Evolutionary conservation across 2,113 vertebrate genomes (phyloP).

Genomic region (Mystacornis crossleyi): DNA sequence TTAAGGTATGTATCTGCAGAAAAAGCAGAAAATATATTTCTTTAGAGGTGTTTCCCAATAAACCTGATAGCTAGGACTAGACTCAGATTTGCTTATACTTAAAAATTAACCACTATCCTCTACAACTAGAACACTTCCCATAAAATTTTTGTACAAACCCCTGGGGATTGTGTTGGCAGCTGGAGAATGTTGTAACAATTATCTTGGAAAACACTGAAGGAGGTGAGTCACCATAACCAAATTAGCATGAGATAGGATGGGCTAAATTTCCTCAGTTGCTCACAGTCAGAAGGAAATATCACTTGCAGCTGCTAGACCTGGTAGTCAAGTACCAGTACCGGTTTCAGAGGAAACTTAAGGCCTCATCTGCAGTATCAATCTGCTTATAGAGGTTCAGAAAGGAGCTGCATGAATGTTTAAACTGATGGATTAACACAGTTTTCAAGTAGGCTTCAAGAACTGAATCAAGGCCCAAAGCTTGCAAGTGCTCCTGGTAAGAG

Average conservation of each 20-base stretch:
- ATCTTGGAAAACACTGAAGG: background rate
- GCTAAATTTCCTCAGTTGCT: background rate
- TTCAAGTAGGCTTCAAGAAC: background rate
- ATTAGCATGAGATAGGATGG: background rate
- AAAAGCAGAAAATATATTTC: background rate
- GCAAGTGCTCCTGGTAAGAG: background rate
- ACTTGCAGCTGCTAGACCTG: background rate
- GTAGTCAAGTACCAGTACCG: background rate
- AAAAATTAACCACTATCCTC: background rate
- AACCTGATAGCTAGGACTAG: background rate
- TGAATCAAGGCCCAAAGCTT: background rate
- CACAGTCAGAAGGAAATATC: background rate
- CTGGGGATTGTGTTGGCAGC: background rate
- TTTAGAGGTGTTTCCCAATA: background rate
- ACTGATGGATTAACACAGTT: background rate
- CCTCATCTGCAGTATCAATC: background rate
- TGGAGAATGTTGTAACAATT: background rate
- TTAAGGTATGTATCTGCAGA: background rate
- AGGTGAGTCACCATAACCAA: background rate
- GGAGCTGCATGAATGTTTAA: background rate
- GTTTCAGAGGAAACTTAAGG: background rate
- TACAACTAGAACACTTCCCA: background rate
- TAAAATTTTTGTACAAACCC: background rate
- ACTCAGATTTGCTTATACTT: background rate
- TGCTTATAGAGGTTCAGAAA: background rate